Conservation (phyloP, 2,113 vertebrate species). For the Rhinopomastus cyanomelas region DNA sequence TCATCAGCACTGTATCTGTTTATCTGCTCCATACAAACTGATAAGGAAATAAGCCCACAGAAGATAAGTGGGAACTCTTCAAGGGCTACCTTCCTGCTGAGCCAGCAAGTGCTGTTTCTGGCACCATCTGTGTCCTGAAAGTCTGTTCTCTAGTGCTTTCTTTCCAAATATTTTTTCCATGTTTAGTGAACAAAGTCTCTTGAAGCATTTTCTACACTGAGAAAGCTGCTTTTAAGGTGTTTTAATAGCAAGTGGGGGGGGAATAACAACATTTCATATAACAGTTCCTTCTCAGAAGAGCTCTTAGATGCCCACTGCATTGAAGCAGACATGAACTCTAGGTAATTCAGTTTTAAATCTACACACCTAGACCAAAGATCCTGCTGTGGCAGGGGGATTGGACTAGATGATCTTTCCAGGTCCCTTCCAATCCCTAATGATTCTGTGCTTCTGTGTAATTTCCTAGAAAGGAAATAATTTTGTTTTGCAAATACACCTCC, state of each 20-base stretch:
- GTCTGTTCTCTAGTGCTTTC: slow-evolving; percentile 24
- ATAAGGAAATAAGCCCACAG: slow-evolving; percentile 31
- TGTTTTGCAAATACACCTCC: background rate
- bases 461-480: background rate
- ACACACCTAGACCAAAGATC: background rate
- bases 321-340: background rate
- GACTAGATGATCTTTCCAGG: too few species aligned
- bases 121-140: slow-evolving; percentile 51
- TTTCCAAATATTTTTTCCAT: slow-evolving; percentile 17
- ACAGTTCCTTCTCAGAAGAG: background rate
- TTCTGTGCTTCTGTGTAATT: too few species aligned
- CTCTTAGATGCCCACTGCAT: rapidly evolving
- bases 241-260: background rate
- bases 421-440: too few species aligned
- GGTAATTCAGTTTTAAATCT: background rate
- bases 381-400: too few species aligned
- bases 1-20: slow-evolving; percentile 36
- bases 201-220: background rate
- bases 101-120: slow-evolving; percentile 54
- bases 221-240: background rate
- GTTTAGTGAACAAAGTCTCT: background rate
- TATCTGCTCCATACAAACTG: background rate
- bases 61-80: slow-evolving; percentile 37
- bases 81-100: slow-evolving; percentile 47
- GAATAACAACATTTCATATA: background rate